A percentile compares a stretch with the other conserved stretches of the same genome.
Conservation (phyloP, 2,113 vertebrate species). For the Brachyhypopomus occidentalis region DNA sequence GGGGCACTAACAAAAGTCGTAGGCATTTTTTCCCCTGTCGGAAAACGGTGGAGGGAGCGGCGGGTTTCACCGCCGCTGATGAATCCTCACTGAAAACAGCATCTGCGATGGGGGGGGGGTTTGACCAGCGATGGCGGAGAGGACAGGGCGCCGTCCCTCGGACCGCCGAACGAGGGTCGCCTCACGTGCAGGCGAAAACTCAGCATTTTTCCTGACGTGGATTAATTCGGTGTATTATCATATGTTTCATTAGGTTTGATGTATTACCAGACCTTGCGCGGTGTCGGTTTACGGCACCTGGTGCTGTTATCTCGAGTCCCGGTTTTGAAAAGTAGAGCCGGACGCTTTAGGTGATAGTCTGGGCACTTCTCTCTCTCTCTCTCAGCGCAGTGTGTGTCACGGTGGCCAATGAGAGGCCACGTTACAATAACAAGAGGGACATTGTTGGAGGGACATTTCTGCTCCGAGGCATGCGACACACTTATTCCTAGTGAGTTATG, state of each 20-base stretch:
- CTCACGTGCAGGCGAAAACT: not conserved
- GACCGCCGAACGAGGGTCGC: not conserved
- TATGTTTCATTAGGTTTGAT: conserved; percentile 5
- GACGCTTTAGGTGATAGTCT: not conserved
- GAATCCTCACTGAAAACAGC: too few species aligned
- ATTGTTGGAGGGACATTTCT: too few species aligned
- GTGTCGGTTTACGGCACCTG: not conserved
- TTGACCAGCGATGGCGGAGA: not conserved
- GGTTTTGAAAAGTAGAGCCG: not conserved
- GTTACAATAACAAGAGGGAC: too few species aligned
- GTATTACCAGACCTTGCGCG: not conserved
- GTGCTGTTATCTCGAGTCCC: not conserved
- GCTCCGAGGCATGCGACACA: too few species aligned
- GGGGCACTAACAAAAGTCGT: too few species aligned
- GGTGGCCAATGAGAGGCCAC: too few species aligned
- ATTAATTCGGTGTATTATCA: not conserved
- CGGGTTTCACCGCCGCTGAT: too few species aligned
- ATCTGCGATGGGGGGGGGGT: not conserved
- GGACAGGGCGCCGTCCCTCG: not conserved
- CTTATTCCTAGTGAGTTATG: too few species aligned
- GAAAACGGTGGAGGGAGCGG: too few species aligned
- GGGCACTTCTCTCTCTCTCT: not conserved
- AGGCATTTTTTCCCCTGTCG: too few species aligned
- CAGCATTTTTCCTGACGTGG: not conserved
- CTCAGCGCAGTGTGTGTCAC: too few species aligned